Base-by-base conservation (phyloP, 1,140 invertebrate species). In the Campoletis sonorensis region DNA sequence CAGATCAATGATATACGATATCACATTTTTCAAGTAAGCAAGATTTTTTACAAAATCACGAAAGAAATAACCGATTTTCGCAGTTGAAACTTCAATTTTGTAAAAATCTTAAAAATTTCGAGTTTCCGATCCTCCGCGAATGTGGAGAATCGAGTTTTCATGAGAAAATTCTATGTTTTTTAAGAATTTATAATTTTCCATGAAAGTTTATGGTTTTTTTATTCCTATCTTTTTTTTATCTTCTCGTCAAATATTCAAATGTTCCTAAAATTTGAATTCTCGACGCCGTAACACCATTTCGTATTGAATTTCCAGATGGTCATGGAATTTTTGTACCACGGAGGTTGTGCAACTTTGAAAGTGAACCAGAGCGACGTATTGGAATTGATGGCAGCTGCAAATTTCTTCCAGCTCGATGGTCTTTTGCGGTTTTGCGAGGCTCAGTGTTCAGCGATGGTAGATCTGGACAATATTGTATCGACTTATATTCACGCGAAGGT, bases 401-500 rank as follows among this genome's bases (percentile, higher is more conserved):
- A 97, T 87, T 98, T 98, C 91, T 98, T 98, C 90, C 97, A 98
- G 88, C 91, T 98, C 83, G 95, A 98, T 86, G 96, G 96, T 58
- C 92, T 98, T 21, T 92, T 98, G 77, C 91, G 96, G 80, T 97
- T 96, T 87, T 98, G 97, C 86, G 97, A 98, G 90, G 95, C 95
- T 0, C 94, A 96, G 71, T 97, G 97, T 86, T 97, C 97, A 1
- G 94, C 95, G 73, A 95, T 97, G 91, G 94, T 98, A 7, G 96
- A 97, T 87, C 93, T 97, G 73, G 97, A 98, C 86, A 98, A 98
- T 89, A 95, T 98, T 80, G 97, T 98, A 45, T 97, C 97, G 40
- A 97, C 98, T 93, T 98, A 98, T 87, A 97, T 98, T 87, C 97
- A 98, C 88, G 97, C 97, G 49, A 98, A 98, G 95, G 96, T 97